Conservation (phyloP, 2,797 vertebrate genomes). For the Falco columbarius region DNA sequence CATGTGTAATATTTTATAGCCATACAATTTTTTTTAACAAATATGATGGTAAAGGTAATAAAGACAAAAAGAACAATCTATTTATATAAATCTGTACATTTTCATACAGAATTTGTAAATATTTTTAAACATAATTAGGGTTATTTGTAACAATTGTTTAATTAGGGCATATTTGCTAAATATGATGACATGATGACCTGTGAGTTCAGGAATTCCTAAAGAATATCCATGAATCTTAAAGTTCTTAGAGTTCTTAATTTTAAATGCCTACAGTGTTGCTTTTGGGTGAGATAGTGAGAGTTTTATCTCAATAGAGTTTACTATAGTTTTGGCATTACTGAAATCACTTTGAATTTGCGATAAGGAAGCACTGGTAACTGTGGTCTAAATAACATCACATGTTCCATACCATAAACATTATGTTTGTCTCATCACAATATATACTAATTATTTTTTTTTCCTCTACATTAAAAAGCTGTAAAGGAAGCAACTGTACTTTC, state of each 20-base stretch:
- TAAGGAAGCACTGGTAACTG: background rate
- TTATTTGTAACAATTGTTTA: background rate
- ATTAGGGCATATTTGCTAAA: background rate
- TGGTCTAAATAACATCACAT: background rate
- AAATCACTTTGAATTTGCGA: background rate
- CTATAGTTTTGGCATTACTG: background rate
- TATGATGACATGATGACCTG: accelerated
- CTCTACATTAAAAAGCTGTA: background rate
- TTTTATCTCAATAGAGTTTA: background rate
- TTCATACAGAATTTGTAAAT: background rate
- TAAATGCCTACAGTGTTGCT: background rate
- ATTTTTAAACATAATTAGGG: background rate
- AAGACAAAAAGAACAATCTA: background rate
- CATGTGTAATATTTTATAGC: background rate
- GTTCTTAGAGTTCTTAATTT: background rate
- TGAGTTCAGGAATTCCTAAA: background rate
- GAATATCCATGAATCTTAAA: background rate
- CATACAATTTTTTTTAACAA: background rate
- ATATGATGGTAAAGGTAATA: background rate
- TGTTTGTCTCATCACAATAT: background rate
- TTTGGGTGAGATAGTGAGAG: background rate
- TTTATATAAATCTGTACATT: background rate
- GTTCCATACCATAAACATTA: background rate
- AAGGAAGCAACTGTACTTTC: background rate
- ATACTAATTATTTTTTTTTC: background rate